Conservation (phyloP, 2,113 vertebrate genomes). For the Sinocyclocheilus maitianheensis region DNA sequence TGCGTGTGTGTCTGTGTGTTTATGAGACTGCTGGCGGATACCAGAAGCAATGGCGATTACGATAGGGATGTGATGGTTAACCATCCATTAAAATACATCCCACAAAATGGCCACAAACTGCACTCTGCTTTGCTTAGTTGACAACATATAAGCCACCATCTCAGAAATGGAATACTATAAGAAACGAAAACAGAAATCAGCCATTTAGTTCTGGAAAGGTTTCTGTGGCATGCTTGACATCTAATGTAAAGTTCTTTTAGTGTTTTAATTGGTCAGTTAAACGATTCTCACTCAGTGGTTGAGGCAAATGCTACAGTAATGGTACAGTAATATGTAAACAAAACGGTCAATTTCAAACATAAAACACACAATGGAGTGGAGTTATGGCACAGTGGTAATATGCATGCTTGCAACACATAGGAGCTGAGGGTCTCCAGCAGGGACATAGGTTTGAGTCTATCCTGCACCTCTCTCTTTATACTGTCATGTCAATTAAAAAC, state of each 20-base stretch:
- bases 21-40: conserved; percentile 66
- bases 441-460: neutral
- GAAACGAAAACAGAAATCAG: conserved; percentile 32
- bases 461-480: neutral
- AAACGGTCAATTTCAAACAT: conserved; percentile 16
- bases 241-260: neutral
- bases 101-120: conserved; percentile 52
- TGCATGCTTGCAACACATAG: neutral
- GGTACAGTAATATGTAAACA: conserved; percentile 15
- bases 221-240: neutral
- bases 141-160: conserved; percentile 41
- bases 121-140: conserved; percentile 38
- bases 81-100: conserved; percentile 59
- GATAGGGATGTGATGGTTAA: conserved; percentile 72
- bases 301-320: conserved; percentile 2
- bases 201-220: conserved; percentile 1
- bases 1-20: conserved; percentile 31
- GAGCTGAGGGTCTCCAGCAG: neutral
- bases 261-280: conserved; percentile 14
- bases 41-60: conserved; percentile 76
- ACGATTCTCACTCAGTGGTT: neutral
- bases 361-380: neutral
- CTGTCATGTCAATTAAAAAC: neutral
- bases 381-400: neutral
- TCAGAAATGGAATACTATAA: conserved; percentile 38